A percentile compares a stretch with the other conserved stretches of the same genome.
These are phyloP conservation scores for Bemisia tabaci DNA, from an alignment of 1,140 invertebrate species.

Conservation along the genomic window DNA sequence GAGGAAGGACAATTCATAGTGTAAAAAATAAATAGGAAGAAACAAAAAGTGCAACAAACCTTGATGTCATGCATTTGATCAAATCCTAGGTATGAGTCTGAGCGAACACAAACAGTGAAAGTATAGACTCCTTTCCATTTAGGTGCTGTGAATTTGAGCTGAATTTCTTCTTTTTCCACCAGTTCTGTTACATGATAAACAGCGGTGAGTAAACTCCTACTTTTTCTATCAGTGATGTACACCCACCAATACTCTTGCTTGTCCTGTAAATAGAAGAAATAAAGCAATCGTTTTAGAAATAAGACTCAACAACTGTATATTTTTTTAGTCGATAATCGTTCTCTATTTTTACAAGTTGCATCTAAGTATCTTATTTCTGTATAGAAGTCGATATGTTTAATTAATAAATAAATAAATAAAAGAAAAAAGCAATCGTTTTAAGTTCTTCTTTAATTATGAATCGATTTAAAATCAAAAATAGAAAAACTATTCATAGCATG, in stretches of 20 bases:
- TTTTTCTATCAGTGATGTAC: slow-evolving; percentile 91
- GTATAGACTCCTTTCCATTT: slow-evolving; percentile 81
- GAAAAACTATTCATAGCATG: too few species aligned
- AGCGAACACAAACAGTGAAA: slow-evolving; percentile 84
- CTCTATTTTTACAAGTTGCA: too few species aligned
- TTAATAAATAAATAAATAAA: neutral
- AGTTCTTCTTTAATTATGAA: neutral
- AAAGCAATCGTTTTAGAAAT: slow-evolving; percentile 1
- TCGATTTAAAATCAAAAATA: slow-evolving; percentile 2
- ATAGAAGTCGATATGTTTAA: neutral
- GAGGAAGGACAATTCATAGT: too few species aligned
- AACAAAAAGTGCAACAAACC: slow-evolving; percentile 31
- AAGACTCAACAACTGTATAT: too few species aligned
- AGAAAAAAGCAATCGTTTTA: slow-evolving; percentile 5
- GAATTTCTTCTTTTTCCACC: slow-evolving; percentile 66
- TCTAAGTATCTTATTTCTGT: too few species aligned
- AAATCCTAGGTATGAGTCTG: slow-evolving; percentile 91
- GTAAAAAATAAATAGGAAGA: slow-evolving; percentile 12
- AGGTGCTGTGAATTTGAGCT: slow-evolving; percentile 92
- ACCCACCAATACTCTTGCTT: slow-evolving; percentile 99
- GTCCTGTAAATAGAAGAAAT: slow-evolving; percentile 38
- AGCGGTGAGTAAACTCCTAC: slow-evolving; percentile 71
- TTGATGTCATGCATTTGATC: slow-evolving; percentile 85
- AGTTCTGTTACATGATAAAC: slow-evolving; percentile 82
- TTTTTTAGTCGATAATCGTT: too few species aligned